Conservation (phyloP, 1,140 invertebrate species). For the Macrostomum lignano region DNA sequence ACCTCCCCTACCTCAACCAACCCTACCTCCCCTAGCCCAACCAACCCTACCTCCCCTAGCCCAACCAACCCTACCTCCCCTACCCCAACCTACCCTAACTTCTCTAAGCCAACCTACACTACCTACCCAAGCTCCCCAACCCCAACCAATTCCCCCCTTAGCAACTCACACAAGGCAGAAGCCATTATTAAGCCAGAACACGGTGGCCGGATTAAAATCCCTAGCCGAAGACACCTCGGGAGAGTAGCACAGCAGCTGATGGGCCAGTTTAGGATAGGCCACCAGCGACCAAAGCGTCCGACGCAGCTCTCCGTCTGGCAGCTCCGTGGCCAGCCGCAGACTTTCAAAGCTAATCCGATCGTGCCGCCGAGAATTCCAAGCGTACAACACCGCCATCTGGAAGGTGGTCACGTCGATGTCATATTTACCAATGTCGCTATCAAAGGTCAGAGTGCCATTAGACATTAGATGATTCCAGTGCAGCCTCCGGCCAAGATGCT, state of each 20-base stretch:
- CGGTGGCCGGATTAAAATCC: constrained; percentile 66
- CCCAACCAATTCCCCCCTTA: constrained; percentile 7
- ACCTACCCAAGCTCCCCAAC: too few relatives aligned
- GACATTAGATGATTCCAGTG: constrained; percentile 99
- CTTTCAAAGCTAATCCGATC: constrained; percentile 82
- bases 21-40: too few relatives aligned
- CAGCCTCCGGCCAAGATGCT: constrained; percentile 83
- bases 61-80: too few relatives aligned
- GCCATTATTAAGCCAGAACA: constrained; percentile 85
- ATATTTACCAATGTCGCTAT: constrained; percentile 64
- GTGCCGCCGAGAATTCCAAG: constrained; percentile 61
- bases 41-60: too few relatives aligned
- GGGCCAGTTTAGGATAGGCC: constrained; percentile 78
- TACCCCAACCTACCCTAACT: too few relatives aligned
- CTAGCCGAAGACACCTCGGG: constrained; percentile 51
- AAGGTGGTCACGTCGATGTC: constrained; percentile 95
- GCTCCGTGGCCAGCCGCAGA: constrained; percentile 66
- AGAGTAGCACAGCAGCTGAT: constrained; percentile 53
- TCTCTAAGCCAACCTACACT: too few relatives aligned
- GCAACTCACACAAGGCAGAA: constrained; percentile 47
- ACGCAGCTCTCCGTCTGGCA: constrained; percentile 74
- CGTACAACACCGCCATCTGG: constrained; percentile 97
- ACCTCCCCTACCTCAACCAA: too few relatives aligned
- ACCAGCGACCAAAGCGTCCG: constrained; percentile 85
- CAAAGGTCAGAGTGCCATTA: constrained; percentile 60